Evolutionary conservation across 2,797 vertebrate species (phyloP).

Genomic region (Sebastes aleutianus): DNA sequence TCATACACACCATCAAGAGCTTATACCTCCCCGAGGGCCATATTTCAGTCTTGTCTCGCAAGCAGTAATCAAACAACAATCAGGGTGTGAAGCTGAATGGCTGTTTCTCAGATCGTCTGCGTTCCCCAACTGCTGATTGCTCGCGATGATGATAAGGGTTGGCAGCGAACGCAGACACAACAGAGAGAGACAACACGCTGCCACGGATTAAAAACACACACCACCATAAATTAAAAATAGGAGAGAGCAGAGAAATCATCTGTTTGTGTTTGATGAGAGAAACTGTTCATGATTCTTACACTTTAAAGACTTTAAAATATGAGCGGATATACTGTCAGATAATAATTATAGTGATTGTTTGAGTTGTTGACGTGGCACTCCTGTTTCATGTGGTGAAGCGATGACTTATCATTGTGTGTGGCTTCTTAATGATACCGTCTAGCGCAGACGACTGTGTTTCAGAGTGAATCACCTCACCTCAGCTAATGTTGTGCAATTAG

Average conservation of each 20-base stretch:
- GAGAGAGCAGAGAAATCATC: neutral
- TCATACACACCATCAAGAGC: slow-evolving; percentile 24
- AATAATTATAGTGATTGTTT: neutral
- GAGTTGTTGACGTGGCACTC: slow-evolving; percentile 24
- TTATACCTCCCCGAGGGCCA: slow-evolving; percentile 22
- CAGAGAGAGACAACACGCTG: slow-evolving; percentile 6
- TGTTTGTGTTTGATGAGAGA: neutral
- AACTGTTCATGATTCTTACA: neutral
- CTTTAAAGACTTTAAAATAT: neutral
- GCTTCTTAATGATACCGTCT: slow-evolving; percentile 65
- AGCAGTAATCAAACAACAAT: slow-evolving; percentile 67
- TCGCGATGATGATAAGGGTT: slow-evolving; percentile 42
- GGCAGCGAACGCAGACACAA: slow-evolving; percentile 41
- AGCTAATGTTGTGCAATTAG: slow-evolving; percentile 43
- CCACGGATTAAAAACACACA: slow-evolving; percentile 10
- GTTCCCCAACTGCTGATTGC: slow-evolving; percentile 55
- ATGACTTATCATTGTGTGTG: slow-evolving; percentile 38
- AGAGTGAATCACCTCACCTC: slow-evolving; percentile 57
- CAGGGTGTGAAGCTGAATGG: slow-evolving; percentile 34
- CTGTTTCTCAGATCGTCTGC: slow-evolving; percentile 47
- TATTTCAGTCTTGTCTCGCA: slow-evolving; percentile 49
- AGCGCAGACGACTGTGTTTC: slow-evolving; percentile 38
- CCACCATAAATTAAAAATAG: neutral
- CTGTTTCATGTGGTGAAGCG: slow-evolving; percentile 5
- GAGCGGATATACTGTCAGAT: neutral